Evolutionary conservation across 1,140 invertebrate species (phyloP), one percentile per base, ranked within the genome.

Genomic region (Habropoda laboriosa): DNA sequence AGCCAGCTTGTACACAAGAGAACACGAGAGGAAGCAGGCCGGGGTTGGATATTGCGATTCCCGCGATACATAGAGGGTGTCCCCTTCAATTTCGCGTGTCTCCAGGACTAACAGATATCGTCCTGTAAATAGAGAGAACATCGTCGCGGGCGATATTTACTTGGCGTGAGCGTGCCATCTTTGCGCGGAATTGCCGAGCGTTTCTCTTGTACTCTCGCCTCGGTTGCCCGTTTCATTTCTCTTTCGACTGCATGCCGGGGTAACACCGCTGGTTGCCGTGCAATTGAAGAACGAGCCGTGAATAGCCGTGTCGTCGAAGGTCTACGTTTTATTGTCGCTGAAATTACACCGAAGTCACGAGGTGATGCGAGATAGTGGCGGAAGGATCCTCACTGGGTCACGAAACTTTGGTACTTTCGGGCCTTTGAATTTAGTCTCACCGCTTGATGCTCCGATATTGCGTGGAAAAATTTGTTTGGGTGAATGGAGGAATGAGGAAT

Each of bases 71-170:
- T 58, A 61, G 76, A 83, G 83, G 72, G 84, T 72, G 80, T 86
- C 75, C 80, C 85, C 81, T 86, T 83, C 85, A 86, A 86, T 86
- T 80, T 83, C 84, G 66, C 64, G 73, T 71, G 84, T 75, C 81
- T 86, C 68, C 42, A 40, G 40, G 42, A 77, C 76, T 71, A 81
- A 75, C 85, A 80, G 83, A 86, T 86, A 86, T 86, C 83, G 58
- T 68, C 80, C 70, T 73, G 85, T 61, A 86, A 86, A 86, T 86
- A 86, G 66, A 67, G 66, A 67, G 74, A 76, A 77, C 70, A 49
- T 83, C 60, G 51, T 76, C 70, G 66, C 72, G 75, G 58, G 21
- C 45, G 72, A 76, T 82, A 82, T 86, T 82, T 86, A 75, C 73
- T 38, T 38, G 71, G 21, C 27, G 64, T 61, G 30, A 35, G 30